Conservation (phyloP, 2,797 vertebrate species). For the Poeciliopsis turneri region DNA sequence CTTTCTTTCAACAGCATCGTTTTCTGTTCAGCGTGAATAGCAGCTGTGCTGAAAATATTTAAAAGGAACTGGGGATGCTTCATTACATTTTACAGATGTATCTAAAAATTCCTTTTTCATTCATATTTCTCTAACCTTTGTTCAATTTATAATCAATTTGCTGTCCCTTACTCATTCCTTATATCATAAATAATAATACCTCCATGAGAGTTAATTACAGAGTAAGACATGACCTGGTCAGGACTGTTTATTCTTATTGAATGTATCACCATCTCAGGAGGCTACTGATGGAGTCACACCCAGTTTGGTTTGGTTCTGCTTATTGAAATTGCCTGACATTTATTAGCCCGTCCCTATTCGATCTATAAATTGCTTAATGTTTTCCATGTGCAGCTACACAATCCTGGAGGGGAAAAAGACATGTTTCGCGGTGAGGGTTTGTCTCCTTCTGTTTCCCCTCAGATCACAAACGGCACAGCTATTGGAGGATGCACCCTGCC, state of each 20-base stretch:
- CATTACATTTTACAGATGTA: constrained; percentile 69
- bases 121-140: constrained; percentile 54
- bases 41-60: constrained; percentile 38
- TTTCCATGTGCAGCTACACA: constrained; percentile 76
- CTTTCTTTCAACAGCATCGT: constrained; percentile 24
- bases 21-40: constrained; percentile 26
- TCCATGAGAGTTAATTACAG: constrained; percentile 71
- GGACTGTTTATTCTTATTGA: constrained; percentile 65
- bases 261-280: constrained; percentile 35
- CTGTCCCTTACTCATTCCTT: constrained; percentile 43
- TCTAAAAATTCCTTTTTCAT: constrained; percentile 74
- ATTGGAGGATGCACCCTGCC: constrained; percentile 19
- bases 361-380: constrained; percentile 71
- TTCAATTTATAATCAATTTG: constrained; percentile 47
- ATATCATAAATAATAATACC: constrained; percentile 74
- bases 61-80: constrained; percentile 54
- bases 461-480: constrained; percentile 45
- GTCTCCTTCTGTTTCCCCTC: constrained; percentile 53
- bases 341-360: constrained; percentile 73
- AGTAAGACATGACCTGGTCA: constrained; percentile 65
- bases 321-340: constrained; percentile 73
- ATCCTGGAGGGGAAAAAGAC: constrained; percentile 65
- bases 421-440: constrained; percentile 68
- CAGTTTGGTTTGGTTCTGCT: constrained; percentile 59
- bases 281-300: constrained; percentile 49